These are phyloP conservation scores for Stenopsyche tienmushanensis DNA, from an alignment of 1,140 invertebrate species.

Conservation along the genomic window DNA sequence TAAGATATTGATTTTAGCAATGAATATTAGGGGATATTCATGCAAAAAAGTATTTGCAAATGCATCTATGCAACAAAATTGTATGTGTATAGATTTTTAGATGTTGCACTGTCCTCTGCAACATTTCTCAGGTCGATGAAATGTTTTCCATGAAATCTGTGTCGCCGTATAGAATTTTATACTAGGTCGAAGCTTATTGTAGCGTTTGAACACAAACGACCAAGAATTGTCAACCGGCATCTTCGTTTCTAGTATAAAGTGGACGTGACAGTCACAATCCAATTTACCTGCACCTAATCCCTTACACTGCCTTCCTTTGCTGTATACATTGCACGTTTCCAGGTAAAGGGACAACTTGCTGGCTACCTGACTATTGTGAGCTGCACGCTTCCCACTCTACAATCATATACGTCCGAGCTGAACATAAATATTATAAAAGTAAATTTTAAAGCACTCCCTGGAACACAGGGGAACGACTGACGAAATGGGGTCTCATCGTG, in stretches of 20 bases:
- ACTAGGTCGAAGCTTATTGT: background rate
- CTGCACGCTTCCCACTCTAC: background rate
- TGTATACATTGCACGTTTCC: conserved; percentile 3
- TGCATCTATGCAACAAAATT: too few relatives aligned
- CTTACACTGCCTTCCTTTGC: background rate
- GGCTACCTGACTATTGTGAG: background rate
- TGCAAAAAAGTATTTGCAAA: too few relatives aligned
- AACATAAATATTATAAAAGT: background rate
- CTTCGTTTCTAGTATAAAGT: conserved; percentile 7
- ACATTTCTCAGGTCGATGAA: background rate
- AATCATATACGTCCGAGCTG: background rate
- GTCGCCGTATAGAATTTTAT: too few relatives aligned
- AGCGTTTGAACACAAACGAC: background rate
- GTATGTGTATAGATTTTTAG: background rate
- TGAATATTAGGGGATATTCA: too few relatives aligned
- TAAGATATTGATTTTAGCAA: too few relatives aligned
- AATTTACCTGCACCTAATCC: conserved; percentile 32
- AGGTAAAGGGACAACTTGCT: conserved; percentile 6
- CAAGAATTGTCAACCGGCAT: background rate
- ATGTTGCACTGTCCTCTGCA: background rate
- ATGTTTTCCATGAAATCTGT: too few relatives aligned
- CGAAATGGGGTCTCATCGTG: too few relatives aligned
- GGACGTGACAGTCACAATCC: conserved; percentile 32
- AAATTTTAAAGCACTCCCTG: background rate
- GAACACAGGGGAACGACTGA: too few relatives aligned